Evolutionary conservation across 1,140 invertebrate species (phyloP).

Genomic region (Propsilocerus akamusi): DNA sequence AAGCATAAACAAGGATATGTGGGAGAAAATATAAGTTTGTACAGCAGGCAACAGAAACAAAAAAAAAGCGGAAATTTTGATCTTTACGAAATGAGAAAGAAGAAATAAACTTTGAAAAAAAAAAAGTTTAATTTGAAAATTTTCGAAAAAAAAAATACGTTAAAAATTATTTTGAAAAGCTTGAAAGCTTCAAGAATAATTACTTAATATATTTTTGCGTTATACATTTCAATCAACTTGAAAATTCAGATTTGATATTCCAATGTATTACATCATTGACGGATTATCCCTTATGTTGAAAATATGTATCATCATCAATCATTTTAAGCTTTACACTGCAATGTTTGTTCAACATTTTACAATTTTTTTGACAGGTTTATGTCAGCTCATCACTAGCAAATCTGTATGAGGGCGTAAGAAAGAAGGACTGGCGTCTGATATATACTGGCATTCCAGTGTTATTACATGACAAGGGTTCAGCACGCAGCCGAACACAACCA

Average conservation of each 20-base stretch:
- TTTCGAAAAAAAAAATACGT: too few species aligned
- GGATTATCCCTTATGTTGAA: not conserved
- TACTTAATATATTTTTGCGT: too few species aligned
- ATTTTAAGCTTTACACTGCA: not conserved
- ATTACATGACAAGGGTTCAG: conserved; percentile 56
- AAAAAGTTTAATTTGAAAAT: too few species aligned
- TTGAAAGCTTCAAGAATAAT: not conserved
- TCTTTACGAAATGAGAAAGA: too few species aligned
- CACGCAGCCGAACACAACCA: conserved; percentile 45
- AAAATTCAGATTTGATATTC: too few species aligned
- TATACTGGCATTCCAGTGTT: conserved; percentile 68
- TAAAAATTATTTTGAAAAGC: too few species aligned
- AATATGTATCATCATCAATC: not conserved
- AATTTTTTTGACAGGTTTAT: conserved; percentile 34
- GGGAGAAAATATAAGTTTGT: not conserved
- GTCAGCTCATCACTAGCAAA: conserved; percentile 66
- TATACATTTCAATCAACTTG: too few species aligned
- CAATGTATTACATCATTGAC: too few species aligned
- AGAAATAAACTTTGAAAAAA: too few species aligned
- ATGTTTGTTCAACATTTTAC: not conserved
- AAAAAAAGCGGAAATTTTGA: not conserved
- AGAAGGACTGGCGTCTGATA: conserved; percentile 49
- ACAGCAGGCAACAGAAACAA: not conserved
- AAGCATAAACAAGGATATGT: not conserved
- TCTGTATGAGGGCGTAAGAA: conserved; percentile 43